Evolutionary conservation across 2,888 invertebrate species (phyloP).

Genomic region (Crematogaster levior): DNA sequence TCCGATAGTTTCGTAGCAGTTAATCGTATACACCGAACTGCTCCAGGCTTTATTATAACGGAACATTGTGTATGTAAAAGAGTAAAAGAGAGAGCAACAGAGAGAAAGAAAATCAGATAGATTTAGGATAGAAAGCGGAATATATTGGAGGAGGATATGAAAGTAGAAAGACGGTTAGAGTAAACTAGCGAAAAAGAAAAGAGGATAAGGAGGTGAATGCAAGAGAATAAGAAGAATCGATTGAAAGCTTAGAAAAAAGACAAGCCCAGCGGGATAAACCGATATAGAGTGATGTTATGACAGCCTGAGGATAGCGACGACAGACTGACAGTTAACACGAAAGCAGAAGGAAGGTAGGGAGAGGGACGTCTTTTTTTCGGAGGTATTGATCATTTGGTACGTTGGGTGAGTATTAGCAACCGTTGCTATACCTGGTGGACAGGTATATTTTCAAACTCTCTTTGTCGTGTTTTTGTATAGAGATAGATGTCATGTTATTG

Average conservation of each 20-base stretch:
- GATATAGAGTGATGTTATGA: constrained; percentile 43
- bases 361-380: not conserved
- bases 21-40: constrained; percentile 35
- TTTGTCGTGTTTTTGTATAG: not conserved
- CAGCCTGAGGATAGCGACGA: constrained; percentile 21
- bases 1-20: constrained; percentile 57
- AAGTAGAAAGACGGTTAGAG: not conserved
- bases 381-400: constrained; percentile 35
- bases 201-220: constrained; percentile 4
- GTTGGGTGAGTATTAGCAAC: not conserved
- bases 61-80: constrained; percentile 56
- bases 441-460: constrained; percentile 12
- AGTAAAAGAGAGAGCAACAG: not conserved
- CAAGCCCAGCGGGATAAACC: constrained; percentile 14
- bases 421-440: not conserved
- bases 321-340: constrained; percentile 26
- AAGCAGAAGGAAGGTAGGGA: not conserved
- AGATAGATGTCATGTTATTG: no score
- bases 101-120: constrained; percentile 39
- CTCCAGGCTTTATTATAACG: constrained; percentile 73
- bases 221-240: not conserved
- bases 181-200: constrained; percentile 3
- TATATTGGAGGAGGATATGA: constrained; percentile 8
- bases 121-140: constrained; percentile 30
- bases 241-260: constrained; percentile 6